Percentiles rank a stretch among this genome's conserved stretches.
Conservation (phyloP, 2,113 vertebrate genomes). For the Sapajus apella region DNA sequence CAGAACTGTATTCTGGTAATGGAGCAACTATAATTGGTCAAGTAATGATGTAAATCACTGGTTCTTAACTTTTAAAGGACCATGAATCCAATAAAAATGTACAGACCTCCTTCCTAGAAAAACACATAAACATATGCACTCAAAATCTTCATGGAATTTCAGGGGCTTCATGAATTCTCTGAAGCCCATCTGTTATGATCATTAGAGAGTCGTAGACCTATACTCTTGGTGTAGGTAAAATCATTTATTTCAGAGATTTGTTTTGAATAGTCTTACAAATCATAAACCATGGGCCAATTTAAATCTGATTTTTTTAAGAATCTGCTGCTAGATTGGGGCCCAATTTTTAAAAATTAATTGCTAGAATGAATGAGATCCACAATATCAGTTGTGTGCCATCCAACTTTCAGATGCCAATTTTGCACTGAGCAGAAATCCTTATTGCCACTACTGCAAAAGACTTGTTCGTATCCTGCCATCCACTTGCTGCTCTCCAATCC, state of each 20-base stretch:
- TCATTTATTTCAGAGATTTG: background rate
- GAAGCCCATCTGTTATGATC: background rate
- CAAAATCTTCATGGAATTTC: background rate
- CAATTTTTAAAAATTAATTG: background rate
- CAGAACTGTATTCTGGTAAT: background rate
- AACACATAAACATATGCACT: background rate
- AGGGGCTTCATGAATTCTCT: background rate
- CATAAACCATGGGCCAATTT: background rate
- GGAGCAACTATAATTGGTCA: background rate
- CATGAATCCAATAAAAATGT: background rate
- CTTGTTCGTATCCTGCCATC: background rate
- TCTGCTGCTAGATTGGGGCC: background rate
- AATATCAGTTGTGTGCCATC: background rate
- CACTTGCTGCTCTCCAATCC: background rate
- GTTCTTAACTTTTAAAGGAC: background rate
- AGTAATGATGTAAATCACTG: background rate
- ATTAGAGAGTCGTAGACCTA: background rate
- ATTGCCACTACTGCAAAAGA: background rate
- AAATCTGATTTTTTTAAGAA: background rate
- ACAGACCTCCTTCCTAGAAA: background rate
- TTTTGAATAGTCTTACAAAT: background rate
- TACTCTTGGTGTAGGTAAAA: background rate
- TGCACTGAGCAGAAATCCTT: background rate
- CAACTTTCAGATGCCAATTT: background rate
- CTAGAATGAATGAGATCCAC: background rate